Conservation (phyloP, 2,797 vertebrate genomes). For the Sebastiscus albofasciatus region DNA sequence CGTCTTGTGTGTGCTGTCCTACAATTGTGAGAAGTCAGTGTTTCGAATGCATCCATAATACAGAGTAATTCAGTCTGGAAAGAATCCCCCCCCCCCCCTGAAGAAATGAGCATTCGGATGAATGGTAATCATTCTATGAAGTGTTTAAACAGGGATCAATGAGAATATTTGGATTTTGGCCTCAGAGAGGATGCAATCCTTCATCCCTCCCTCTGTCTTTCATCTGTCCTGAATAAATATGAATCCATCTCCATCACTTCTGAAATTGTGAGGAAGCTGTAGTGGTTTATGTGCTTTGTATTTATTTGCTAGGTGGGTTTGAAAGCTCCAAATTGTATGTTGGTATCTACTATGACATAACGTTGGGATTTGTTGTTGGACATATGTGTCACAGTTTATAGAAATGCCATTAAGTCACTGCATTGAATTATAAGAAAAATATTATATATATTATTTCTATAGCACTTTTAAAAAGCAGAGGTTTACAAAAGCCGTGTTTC, state of each 20-base stretch:
- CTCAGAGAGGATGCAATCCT: not conserved
- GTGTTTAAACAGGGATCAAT: constrained; percentile 31
- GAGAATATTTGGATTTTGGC: constrained; percentile 25
- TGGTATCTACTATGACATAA: not conserved
- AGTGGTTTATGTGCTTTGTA: not conserved
- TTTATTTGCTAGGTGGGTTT: not conserved
- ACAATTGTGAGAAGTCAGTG: not conserved
- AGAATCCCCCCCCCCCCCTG: not conserved
- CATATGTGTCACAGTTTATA: not conserved
- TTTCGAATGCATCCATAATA: constrained; percentile 9
- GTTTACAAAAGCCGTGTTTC: no score
- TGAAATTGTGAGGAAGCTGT: not conserved
- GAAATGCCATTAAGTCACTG: not conserved
- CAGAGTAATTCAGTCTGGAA: constrained; percentile 25
- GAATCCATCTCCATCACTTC: not conserved
- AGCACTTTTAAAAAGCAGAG: no score
- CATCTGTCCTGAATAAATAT: constrained; percentile 10
- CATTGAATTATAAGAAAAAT: not conserved
- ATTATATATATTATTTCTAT: no score
- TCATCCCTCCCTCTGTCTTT: not conserved
- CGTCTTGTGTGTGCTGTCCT: not conserved
- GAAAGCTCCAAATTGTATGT: not conserved
- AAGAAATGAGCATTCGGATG: not conserved
- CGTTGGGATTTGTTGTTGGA: not conserved
- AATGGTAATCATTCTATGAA: constrained; percentile 12